Percentiles rank a stretch among this genome's conserved stretches.
phyloP scores from a whole-genome alignment of 2,888 invertebrate species.

The Erebia epiphron region DNA sequence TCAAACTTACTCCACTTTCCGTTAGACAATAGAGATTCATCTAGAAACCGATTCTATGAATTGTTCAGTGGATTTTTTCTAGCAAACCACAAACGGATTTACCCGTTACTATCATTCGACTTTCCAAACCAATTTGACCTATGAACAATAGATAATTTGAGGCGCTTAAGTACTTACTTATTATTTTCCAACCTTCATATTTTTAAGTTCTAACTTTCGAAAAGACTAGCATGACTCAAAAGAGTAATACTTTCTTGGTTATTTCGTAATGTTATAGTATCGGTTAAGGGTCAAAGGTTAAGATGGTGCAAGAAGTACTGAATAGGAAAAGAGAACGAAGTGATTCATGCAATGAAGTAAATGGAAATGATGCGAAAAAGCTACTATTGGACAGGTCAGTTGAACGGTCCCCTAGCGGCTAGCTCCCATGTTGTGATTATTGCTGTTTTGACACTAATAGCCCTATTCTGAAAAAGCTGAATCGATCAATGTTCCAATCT shows the following conservation, averaged over 20 bases:
- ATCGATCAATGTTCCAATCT: too few relatives aligned
- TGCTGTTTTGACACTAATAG: not conserved
- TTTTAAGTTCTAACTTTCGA: slow-evolving; percentile 2
- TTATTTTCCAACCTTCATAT: slow-evolving; percentile 7
- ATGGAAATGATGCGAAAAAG: slow-evolving; percentile 66
- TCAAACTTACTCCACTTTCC: not conserved
- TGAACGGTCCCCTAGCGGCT: not conserved
- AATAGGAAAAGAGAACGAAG: slow-evolving; percentile 63
- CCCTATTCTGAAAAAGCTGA: too few relatives aligned
- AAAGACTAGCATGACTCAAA: not conserved
- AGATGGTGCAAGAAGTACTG: slow-evolving; percentile 44
- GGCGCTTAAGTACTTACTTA: too few relatives aligned
- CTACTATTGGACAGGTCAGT: slow-evolving; percentile 61
- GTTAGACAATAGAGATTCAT: slow-evolving; percentile 1
- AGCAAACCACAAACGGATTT: not conserved
- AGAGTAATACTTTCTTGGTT: not conserved
- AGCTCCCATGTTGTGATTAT: not conserved
- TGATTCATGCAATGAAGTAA: slow-evolving; percentile 59
- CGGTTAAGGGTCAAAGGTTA: slow-evolving; percentile 44
- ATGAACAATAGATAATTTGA: not conserved
- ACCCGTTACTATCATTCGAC: not conserved
- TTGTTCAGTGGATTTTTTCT: not conserved
- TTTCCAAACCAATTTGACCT: not conserved
- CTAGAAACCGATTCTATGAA: slow-evolving; percentile 11
- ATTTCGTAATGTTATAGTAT: slow-evolving; percentile 15